Conservation (phyloP, 1,140 invertebrate genomes). For the Zaprionus tsacasi region DNA sequence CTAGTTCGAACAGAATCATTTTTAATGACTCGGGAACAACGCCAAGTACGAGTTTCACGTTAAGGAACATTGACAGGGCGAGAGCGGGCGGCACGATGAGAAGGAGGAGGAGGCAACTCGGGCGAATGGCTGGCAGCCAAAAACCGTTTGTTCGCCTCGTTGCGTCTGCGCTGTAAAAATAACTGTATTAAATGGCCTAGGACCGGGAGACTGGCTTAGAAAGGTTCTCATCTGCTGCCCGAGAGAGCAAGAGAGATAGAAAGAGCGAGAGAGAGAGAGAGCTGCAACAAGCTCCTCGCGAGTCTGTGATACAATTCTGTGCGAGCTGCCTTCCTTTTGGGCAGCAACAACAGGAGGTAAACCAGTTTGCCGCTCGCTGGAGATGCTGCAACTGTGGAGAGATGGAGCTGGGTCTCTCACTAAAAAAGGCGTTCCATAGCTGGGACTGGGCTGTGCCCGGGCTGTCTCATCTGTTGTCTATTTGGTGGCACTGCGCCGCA, state of each 20-base stretch:
- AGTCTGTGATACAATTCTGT: slow-evolving; percentile 71
- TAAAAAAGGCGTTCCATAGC: slow-evolving; percentile 63
- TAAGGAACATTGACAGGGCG: slow-evolving; percentile 40
- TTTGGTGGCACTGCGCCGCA: slow-evolving; percentile 55
- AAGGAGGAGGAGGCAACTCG: slow-evolving; percentile 31
- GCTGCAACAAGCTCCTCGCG: slow-evolving; percentile 10
- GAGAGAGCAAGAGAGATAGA: slow-evolving; percentile 6
- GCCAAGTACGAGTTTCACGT: slow-evolving; percentile 34
- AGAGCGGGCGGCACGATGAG: slow-evolving; percentile 7
- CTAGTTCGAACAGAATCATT: slow-evolving; percentile 77
- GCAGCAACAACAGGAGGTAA: slow-evolving; percentile 36
- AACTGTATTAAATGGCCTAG: slow-evolving; percentile 81
- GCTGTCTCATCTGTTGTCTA: slow-evolving; percentile 80
- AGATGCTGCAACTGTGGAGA: slow-evolving; percentile 9
- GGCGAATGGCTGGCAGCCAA: slow-evolving; percentile 70
- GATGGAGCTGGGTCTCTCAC: slow-evolving; percentile 21
- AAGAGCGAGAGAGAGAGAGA: slow-evolving; percentile 14
- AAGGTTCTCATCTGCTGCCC: slow-evolving; percentile 23
- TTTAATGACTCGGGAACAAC: slow-evolving; percentile 70
- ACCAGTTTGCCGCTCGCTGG: slow-evolving; percentile 54
- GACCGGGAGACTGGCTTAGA: slow-evolving; percentile 32
- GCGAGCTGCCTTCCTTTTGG: slow-evolving; percentile 13
- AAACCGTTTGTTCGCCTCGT: slow-evolving; percentile 59
- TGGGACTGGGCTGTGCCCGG: slow-evolving; percentile 42
- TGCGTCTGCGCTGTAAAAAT: slow-evolving; percentile 60